These are phyloP conservation scores for Myocastor coypus DNA, from an alignment of 2,113 vertebrate species.

Conservation along the genomic window DNA sequence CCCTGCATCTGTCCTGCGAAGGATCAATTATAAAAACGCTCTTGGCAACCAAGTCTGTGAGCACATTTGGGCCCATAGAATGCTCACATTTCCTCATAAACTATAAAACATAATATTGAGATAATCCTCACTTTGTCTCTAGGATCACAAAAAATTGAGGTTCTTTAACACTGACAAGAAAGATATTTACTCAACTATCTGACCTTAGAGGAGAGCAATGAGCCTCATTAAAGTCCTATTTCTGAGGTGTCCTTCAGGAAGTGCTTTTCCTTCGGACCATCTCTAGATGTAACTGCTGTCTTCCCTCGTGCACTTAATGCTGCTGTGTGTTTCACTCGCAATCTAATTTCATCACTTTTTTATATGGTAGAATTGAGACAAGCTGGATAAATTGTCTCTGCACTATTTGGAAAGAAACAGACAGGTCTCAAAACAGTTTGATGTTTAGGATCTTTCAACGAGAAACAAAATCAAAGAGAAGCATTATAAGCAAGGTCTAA, in stretches of 20 bases:
- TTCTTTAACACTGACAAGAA: background rate
- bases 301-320: background rate
- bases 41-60: background rate
- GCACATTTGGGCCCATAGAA: constrained; percentile 37
- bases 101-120: constrained; percentile 46
- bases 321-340: constrained; percentile 60
- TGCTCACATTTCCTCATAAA: background rate
- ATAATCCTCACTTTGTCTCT: constrained; percentile 36
- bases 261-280: background rate
- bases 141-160: constrained; percentile 11
- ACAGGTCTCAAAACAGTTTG: constrained; percentile 51
- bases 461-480: constrained; percentile 13
- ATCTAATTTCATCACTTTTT: constrained; percentile 60
- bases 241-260: constrained; percentile 13
- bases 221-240: constrained; percentile 40
- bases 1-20: constrained; percentile 55
- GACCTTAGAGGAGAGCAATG: background rate
- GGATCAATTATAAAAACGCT: constrained; percentile 55
- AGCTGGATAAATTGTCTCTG: constrained; percentile 41
- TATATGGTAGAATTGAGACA: constrained; percentile 61
- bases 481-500: background rate
- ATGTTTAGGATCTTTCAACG: constrained; percentile 52
- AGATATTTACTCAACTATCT: background rate
- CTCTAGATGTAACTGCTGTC: constrained; percentile 47
- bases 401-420: constrained; percentile 48